Conservation (phyloP, 2,797 vertebrate genomes). For the Danio albolineatus region DNA sequence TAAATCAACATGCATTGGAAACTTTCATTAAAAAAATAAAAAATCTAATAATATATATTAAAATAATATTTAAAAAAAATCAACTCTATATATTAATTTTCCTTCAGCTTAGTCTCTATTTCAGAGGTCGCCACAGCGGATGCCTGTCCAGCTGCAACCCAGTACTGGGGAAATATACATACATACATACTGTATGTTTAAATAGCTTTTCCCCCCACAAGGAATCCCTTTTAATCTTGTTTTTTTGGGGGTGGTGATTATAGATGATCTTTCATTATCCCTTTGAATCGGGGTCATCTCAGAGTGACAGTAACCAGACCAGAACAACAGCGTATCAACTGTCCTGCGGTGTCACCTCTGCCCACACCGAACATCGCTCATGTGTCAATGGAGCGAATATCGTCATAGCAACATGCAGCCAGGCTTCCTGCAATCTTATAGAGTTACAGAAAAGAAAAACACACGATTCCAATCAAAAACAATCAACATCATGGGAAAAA, state of each 20-base stretch:
- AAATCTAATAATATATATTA: no score
- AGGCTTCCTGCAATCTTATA: slow-evolving; percentile 65
- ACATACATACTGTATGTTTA: not conserved
- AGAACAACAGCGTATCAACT: slow-evolving; percentile 52
- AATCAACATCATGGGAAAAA: slow-evolving; percentile 67
- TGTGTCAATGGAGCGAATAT: slow-evolving; percentile 52
- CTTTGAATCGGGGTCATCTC: slow-evolving; percentile 51
- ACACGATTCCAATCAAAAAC: slow-evolving; percentile 49
- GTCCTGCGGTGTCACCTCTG: slow-evolving; percentile 52
- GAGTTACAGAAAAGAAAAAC: slow-evolving; percentile 62
- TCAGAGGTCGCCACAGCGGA: no score
- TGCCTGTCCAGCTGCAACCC: no score
- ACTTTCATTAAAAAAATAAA: no score
- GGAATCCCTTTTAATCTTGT: slow-evolving; percentile 25
- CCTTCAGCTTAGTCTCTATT: no score
- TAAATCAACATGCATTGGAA: no score
- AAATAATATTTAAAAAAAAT: no score
- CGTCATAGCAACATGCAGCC: slow-evolving; percentile 38
- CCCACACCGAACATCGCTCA: slow-evolving; percentile 51
- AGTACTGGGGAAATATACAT: no score
- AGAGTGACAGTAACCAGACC: slow-evolving; percentile 43
- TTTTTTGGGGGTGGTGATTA: slow-evolving; percentile 41
- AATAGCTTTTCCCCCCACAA: not conserved
- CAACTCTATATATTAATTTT: no score
- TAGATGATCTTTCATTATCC: slow-evolving; percentile 40